Evolutionary conservation across 1,140 invertebrate genomes (phyloP).

Genomic region (Muscidifurax raptorellus): DNA sequence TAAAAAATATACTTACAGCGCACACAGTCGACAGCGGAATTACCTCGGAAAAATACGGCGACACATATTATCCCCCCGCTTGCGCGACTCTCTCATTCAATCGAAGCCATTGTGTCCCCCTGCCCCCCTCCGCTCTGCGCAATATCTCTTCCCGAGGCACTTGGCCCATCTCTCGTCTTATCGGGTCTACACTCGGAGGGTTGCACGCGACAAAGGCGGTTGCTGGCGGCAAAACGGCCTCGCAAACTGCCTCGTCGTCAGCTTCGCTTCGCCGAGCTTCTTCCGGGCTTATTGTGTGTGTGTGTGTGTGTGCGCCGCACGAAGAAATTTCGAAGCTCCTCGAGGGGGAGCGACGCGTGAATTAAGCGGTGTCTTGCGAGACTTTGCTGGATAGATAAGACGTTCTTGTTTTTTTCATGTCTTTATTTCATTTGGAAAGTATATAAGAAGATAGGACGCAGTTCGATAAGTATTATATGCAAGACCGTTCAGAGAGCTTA

Average conservation of each 20-base stretch:
- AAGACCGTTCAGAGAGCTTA: too few relatives aligned
- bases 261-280: conserved; percentile 12
- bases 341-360: conserved; percentile 11
- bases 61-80: neutral
- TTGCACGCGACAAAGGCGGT: conserved; percentile 43
- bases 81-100: neutral
- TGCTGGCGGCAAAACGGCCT: conserved; percentile 39
- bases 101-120: neutral
- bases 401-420: too few relatives aligned
- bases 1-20: too few relatives aligned
- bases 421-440: too few relatives aligned
- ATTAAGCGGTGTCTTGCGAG: conserved; percentile 12
- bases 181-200: conserved; percentile 55
- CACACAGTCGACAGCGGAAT: too few relatives aligned
- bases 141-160: conserved; percentile 9
- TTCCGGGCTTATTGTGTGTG: conserved; percentile 36
- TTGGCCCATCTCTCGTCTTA: conserved; percentile 16
- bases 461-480: too few relatives aligned
- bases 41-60: neutral
- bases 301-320: conserved; percentile 55
- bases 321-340: conserved; percentile 1
- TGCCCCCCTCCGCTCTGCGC: neutral
- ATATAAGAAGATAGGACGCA: too few relatives aligned
- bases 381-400: too few relatives aligned
- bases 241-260: conserved; percentile 42